Evolutionary conservation across 2,113 vertebrate genomes (phyloP).

Genomic region (Phylloscopus trochilus): DNA sequence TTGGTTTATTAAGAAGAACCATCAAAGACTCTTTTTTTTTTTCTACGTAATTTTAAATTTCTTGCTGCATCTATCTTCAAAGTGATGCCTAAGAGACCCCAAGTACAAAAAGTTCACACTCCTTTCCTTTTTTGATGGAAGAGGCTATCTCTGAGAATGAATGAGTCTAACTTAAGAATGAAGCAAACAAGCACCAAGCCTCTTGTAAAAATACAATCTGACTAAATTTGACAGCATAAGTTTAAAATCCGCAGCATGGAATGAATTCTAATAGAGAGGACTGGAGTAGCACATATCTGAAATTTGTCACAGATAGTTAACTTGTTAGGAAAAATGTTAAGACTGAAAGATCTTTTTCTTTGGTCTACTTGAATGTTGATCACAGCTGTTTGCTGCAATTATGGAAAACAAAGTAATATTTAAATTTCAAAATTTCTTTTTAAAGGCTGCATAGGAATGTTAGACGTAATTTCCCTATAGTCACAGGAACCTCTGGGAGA

Average conservation of each 20-base stretch:
- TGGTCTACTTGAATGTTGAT: constrained; percentile 36
- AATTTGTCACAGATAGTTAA: neutral
- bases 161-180: neutral
- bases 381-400: constrained; percentile 53
- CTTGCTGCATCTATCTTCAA: neutral
- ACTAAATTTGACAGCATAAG: neutral
- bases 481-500: constrained; percentile 28
- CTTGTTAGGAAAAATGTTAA: constrained; percentile 33
- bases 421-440: constrained; percentile 44
- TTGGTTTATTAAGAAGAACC: neutral
- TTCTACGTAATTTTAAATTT: neutral
- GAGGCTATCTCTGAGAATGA: neutral
- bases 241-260: neutral
- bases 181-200: neutral
- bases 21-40: neutral
- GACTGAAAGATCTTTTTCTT: constrained; percentile 37
- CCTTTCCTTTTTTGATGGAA: neutral
- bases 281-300: neutral
- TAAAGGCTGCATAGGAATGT: constrained; percentile 1
- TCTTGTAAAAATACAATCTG: neutral
- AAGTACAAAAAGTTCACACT: neutral
- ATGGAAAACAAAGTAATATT: constrained; percentile 47
- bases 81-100: neutral
- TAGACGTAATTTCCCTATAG: neutral
- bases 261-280: neutral